phyloP scores from a whole-genome alignment of 2,113 vertebrate species.

The Lota lota region DNA sequence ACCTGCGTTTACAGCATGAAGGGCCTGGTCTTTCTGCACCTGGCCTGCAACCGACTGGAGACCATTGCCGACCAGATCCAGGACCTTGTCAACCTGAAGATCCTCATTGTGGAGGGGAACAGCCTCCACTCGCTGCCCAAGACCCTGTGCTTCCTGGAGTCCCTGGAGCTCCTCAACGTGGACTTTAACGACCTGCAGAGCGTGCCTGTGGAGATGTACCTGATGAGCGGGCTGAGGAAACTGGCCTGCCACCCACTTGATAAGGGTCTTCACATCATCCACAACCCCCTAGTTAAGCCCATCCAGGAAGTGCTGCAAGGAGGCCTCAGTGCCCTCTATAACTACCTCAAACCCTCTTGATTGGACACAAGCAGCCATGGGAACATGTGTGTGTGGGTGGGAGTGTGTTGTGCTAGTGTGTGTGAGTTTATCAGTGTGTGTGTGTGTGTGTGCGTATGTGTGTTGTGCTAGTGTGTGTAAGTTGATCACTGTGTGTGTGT shows the following conservation, averaged over 20 bases:
- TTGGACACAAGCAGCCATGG: constrained; percentile 13
- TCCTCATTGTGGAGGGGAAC: constrained; percentile 89
- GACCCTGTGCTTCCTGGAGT: constrained; percentile 79
- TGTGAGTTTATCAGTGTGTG: background rate
- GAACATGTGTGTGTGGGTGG: constrained; percentile 8
- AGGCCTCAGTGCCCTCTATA: constrained; percentile 82
- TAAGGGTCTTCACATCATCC: constrained; percentile 88
- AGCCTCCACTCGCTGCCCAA: constrained; percentile 81
- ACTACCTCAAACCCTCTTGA: constrained; percentile 85
- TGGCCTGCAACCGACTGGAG: constrained; percentile 88
- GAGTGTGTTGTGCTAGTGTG: background rate
- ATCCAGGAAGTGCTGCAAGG: constrained; percentile 84
- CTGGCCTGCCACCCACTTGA: constrained; percentile 91
- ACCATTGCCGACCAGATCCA: constrained; percentile 89
- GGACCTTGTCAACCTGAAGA: constrained; percentile 82
- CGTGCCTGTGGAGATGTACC: constrained; percentile 82
- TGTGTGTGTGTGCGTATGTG: constrained; percentile 7
- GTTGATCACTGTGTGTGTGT: too few species aligned
- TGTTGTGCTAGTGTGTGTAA: background rate
- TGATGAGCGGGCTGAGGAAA: constrained; percentile 75
- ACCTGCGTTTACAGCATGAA: constrained; percentile 84
- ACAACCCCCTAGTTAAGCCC: constrained; percentile 87
- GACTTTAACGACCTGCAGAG: constrained; percentile 88
- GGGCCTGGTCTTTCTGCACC: constrained; percentile 85
- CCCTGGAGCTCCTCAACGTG: constrained; percentile 86